These are phyloP conservation scores for Sphaeridia pumilis DNA, from an alignment of 2,888 invertebrate genomes.

Conservation along the genomic window DNA sequence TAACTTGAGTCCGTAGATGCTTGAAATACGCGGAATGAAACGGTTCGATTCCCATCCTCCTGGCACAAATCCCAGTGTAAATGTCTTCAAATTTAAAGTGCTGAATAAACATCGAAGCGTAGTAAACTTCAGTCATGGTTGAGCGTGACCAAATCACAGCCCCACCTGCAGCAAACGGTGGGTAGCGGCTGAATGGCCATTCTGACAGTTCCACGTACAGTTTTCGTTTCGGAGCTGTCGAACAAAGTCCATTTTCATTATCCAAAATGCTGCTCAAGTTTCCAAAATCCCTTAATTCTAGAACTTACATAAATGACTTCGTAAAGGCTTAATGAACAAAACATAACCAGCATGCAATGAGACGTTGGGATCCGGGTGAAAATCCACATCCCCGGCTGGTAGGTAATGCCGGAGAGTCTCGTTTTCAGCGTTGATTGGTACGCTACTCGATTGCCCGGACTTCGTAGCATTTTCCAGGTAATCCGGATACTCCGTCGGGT, in stretches of 20 bases:
- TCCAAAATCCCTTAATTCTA: no score
- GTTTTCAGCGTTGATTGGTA: no score
- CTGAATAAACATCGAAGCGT: slow-evolving; percentile 64
- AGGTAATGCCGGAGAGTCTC: not conserved
- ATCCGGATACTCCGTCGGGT: not conserved
- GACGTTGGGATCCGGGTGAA: slow-evolving; percentile 39
- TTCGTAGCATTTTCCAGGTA: no score
- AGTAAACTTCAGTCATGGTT: slow-evolving; percentile 61
- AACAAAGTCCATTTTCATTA: no score
- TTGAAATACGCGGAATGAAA: slow-evolving; percentile 66
- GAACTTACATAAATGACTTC: slow-evolving; percentile 60
- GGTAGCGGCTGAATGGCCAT: slow-evolving; percentile 79
- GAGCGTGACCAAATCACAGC: slow-evolving; percentile 66
- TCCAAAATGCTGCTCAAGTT: no score
- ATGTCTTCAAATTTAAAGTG: slow-evolving; percentile 85
- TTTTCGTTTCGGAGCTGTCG: no score
- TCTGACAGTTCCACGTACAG: slow-evolving; percentile 67
- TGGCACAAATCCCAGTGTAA: slow-evolving; percentile 70
- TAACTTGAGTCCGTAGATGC: slow-evolving; percentile 52
- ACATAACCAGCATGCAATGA: slow-evolving; percentile 65
- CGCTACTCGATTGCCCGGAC: no score
- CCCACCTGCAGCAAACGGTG: slow-evolving; percentile 81
- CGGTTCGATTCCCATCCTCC: slow-evolving; percentile 62
- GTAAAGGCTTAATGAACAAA: slow-evolving; percentile 60
- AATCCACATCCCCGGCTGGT: no score